Evolutionary conservation across 2,797 vertebrate species (phyloP), one percentile per base, ranked within the genome.

Genomic region (Acanthis flammea): DNA sequence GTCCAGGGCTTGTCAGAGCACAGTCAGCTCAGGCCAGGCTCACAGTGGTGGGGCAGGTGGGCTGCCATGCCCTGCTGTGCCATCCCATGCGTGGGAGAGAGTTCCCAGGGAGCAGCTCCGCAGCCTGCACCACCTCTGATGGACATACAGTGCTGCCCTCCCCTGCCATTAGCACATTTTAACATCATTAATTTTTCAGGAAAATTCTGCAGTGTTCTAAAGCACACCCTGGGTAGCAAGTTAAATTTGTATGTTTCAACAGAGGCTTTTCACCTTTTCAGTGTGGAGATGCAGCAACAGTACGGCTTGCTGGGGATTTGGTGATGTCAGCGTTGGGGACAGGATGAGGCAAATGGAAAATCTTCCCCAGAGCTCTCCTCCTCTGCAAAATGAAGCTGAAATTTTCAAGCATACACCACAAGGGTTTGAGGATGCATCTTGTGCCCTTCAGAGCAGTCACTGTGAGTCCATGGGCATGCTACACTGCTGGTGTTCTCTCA

Each of bases 161-260:
- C 0, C 39, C 53, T 88, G 47, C 83, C 53, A 57, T 93, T 77
- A 94, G 81, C 24, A 57, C 75, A 21, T 66, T 91, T 95, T 31
- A 88, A 35, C 41, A 30, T 66, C 94, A 91, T 92, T 78, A 94
- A 94, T 90, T 73, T 95, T 95, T 93, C 85, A 92, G 89, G 76
- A 55, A 87, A 83, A 75, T 37, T 72, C 62, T 77, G 39, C 39
- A 51, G 19, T 58, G 33, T 86, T 86, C 54, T 74, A 42, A 86
- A 82, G 27, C 33, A 75, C 58, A 45, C 30, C 4, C 65, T 17
- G n/a, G 51, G 45, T 31, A 86, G 76, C 39, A 86, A 92, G 91
- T 72, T 78, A 72, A 80, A 72, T 75, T 62, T 78, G 23, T 44
- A 25, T 66, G n/a, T 66, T 92, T 86, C 24, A 93, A 71, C 35